Percentiles rank a stretch among this genome's conserved stretches.
phyloP scores from a whole-genome alignment of 2,113 vertebrate genomes.

The Vireo altiloquus region DNA sequence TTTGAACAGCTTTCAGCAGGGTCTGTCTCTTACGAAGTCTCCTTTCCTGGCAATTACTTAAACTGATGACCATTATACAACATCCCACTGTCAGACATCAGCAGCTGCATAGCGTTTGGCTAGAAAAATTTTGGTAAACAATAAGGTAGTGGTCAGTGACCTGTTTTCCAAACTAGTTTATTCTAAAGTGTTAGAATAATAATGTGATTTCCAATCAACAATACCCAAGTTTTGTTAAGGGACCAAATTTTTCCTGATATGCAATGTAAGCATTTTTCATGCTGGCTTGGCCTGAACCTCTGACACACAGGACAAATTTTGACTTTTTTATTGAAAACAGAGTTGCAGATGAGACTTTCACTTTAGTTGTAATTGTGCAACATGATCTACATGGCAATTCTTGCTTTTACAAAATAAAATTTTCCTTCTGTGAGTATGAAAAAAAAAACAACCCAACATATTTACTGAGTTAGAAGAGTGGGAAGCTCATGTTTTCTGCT shows the following conservation, averaged over 20 bases:
- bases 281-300: neutral
- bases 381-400: neutral
- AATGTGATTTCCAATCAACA: neutral
- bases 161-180: neutral
- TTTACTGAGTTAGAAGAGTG: neutral
- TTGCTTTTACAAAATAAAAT: neutral
- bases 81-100: neutral
- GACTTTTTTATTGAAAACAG: neutral
- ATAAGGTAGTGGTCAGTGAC: fast-evolving
- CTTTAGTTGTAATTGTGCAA: neutral
- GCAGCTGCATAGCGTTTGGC: neutral
- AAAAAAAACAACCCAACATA: fast-evolving
- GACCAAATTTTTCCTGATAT: neutral
- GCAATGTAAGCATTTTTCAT: neutral
- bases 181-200: neutral
- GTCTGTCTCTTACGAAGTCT: neutral
- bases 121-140: neutral
- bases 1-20: neutral
- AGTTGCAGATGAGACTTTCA: neutral
- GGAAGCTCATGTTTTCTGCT: neutral
- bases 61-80: neutral
- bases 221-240: neutral
- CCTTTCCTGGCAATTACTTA: neutral
- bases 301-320: neutral
- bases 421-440: neutral